Base-by-base conservation (phyloP, 2,113 vertebrate genomes). In the Galeopterus variegatus region DNA sequence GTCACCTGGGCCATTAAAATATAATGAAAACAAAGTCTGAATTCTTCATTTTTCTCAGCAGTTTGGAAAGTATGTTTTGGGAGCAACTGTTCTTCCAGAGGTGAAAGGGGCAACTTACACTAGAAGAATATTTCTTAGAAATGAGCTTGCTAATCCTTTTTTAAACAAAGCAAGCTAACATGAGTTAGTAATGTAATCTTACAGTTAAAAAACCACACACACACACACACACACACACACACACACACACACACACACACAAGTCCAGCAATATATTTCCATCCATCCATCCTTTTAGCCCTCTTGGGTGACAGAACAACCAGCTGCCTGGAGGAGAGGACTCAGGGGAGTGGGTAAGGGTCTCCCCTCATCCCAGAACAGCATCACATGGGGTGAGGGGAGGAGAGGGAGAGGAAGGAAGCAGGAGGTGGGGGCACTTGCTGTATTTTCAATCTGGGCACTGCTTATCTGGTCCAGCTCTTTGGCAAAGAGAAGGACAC, bases 401-500 rank as follows among this genome's bases (percentile, higher is more conserved):
- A 24, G 18, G 23, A 21, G 10, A 17, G 13, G 41, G 41, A 41
- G 41, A 41, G 41, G 41, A 0, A 69, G 19, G 13, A 21, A 18
- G 28, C 54, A 73, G 67, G 58, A 45, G 21, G 67, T 82, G 54
- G 45, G 50, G n/a, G 28, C 9, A 2, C 64, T 70, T 9, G 31
- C 72, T 75, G 58, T 56, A 41, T 88, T 84, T 85, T 64, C 81
- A 26, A 58, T 76, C 48, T 77, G 60, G 6, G 76, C 23, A 13
- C 52, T 48, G 72, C 48, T 94, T 70, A 76, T 92, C 88, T 85
- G 70, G 54, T 93, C 92, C 52, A 90, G 64, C 75, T 76, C 80
- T 94, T 90, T 88, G 89, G 93, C 83, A 92, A 89, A 95, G 64
- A 90, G 94, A 48, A 97, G 76, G 92, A 96, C 96, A 97, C 79